A percentile compares a stretch with the other conserved stretches of the same genome.
phyloP scores from a whole-genome alignment of 2,113 vertebrate species.

The Anarrhichthys ocellatus region DNA sequence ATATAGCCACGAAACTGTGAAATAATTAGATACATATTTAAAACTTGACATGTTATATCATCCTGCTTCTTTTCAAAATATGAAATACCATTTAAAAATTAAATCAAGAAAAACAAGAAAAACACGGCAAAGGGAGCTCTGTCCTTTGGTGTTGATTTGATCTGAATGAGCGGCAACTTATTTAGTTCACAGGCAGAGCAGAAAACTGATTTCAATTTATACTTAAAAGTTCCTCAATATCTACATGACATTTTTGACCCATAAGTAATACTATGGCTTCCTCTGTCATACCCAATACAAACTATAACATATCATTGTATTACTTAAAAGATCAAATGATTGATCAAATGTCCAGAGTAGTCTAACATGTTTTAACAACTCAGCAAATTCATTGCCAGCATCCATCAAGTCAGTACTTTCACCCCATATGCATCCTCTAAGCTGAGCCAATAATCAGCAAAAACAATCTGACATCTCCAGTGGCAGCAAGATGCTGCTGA shows the following conservation, averaged over 20 bases:
- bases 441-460: constrained; percentile 39
- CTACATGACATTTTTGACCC: not conserved
- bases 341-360: constrained; percentile 34
- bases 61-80: not conserved
- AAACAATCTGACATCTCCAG: constrained; percentile 26
- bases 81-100: not conserved
- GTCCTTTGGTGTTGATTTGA: not conserved
- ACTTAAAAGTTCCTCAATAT: not conserved
- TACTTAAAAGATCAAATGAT: constrained; percentile 6
- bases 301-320: not conserved
- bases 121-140: not conserved
- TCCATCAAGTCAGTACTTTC: constrained; percentile 40
- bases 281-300: not conserved
- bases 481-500: constrained; percentile 39
- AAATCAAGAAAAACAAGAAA: not conserved
- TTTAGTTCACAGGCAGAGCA: not conserved
- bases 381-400: constrained; percentile 48
- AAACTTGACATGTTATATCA: not conserved
- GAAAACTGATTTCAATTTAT: too few relatives aligned
- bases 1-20: not conserved
- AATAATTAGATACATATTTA: not conserved
- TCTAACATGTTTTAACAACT: constrained; percentile 35
- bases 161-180: not conserved
- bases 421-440: constrained; percentile 27
- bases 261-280: not conserved